These are phyloP conservation scores for Acrobasis suavella DNA, from an alignment of 2,888 invertebrate genomes.

Conservation along the genomic window DNA sequence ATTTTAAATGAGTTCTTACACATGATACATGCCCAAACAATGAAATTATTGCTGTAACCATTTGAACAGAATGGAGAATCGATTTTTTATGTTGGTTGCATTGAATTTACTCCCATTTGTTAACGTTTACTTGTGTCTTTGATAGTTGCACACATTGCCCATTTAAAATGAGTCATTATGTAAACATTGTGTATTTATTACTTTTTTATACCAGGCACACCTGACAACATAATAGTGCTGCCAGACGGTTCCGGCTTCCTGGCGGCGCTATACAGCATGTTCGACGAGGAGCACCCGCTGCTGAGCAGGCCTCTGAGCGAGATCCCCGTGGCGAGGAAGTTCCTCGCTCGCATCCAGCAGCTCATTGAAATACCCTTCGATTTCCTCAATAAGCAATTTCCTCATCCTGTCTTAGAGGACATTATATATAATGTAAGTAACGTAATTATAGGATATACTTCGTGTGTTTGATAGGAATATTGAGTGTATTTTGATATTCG, in stretches of 20 bases:
- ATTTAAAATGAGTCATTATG: too few species aligned
- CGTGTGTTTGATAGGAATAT: neutral
- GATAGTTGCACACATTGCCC: neutral
- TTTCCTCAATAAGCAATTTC: slow-evolving; percentile 84
- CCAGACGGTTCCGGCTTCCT: slow-evolving; percentile 87
- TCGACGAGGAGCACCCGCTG: slow-evolving; percentile 82
- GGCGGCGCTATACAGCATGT: slow-evolving; percentile 81
- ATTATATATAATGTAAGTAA: slow-evolving; percentile 83
- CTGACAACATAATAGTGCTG: slow-evolving; percentile 84
- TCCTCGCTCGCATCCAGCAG: slow-evolving; percentile 82
- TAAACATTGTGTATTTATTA: too few species aligned
- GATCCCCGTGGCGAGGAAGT: slow-evolving; percentile 85
- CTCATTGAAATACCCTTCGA: slow-evolving; percentile 85
- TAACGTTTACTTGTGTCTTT: neutral
- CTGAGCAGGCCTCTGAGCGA: slow-evolving; percentile 78
- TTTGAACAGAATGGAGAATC: neutral
- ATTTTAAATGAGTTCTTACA: slow-evolving; percentile 15
- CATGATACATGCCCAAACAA: neutral
- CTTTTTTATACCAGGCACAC: slow-evolving; percentile 75
- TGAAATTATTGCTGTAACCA: neutral
- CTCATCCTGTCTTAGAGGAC: slow-evolving; percentile 84
- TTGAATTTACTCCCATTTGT: too few species aligned
- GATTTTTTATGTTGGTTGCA: neutral
- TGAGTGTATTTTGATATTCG: neutral
- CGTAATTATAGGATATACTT: neutral